These are phyloP conservation scores for Rhizomys pruinosus DNA, from an alignment of 2,113 vertebrate genomes.

Conservation along the genomic window DNA sequence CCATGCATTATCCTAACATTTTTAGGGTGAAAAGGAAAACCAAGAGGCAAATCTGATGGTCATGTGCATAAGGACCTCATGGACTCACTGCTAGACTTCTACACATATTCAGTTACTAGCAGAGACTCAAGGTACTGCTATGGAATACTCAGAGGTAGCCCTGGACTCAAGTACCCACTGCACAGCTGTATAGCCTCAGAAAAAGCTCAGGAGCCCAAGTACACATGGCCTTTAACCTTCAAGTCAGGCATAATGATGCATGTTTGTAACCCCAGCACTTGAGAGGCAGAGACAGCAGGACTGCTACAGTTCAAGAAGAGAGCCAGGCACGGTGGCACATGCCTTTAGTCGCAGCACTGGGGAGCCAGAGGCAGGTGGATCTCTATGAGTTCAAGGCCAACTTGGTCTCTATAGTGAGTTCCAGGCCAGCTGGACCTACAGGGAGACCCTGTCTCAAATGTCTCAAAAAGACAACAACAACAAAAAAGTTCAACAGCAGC, in stretches of 20 bases:
- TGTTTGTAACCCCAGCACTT: not conserved
- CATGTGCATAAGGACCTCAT: accelerated
- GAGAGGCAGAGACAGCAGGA: not conserved
- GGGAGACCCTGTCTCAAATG: no score
- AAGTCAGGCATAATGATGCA: not conserved
- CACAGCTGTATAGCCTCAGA: not conserved
- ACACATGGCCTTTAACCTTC: not conserved
- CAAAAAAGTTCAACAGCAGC: no score
- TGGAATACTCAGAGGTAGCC: no score
- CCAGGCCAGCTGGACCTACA: no score
- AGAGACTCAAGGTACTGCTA: not conserved
- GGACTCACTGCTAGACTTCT: not conserved
- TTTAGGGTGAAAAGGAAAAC: not conserved
- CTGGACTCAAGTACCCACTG: not conserved
- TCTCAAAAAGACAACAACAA: no score
- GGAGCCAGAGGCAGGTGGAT: no score
- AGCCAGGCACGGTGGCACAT: no score
- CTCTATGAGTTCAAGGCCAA: no score
- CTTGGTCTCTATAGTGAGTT: not conserved
- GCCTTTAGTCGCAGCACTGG: no score
- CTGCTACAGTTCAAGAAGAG: not conserved
- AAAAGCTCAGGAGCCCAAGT: not conserved
- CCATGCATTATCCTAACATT: not conserved
- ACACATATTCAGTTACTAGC: not conserved
- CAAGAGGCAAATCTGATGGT: not conserved